These are phyloP conservation scores for Brenthis ino DNA, from an alignment of 2,888 invertebrate species.

Conservation along the genomic window DNA sequence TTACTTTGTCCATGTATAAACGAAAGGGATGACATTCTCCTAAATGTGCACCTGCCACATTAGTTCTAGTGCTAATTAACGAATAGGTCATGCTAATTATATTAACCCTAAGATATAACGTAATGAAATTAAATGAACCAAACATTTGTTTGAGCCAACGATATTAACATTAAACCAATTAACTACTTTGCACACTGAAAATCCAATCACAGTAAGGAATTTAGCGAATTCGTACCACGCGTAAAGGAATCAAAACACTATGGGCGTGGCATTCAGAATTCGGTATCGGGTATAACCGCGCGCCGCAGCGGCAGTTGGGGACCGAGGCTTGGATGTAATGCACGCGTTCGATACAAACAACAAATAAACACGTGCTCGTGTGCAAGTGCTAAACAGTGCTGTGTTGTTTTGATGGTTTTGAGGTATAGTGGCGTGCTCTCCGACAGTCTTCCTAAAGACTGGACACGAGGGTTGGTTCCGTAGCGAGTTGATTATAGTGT, in stretches of 20 bases:
- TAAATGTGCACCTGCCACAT: background rate
- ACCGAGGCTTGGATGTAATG: slow-evolving; percentile 45
- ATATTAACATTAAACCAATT: slow-evolving; percentile 31
- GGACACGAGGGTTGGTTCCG: slow-evolving; percentile 31
- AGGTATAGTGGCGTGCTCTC: slow-evolving; percentile 30
- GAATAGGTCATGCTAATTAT: background rate
- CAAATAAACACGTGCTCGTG: slow-evolving; percentile 41
- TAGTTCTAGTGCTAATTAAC: background rate
- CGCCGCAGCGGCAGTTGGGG: slow-evolving; percentile 48
- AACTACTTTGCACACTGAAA: slow-evolving; percentile 27
- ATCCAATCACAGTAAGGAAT: slow-evolving; percentile 34
- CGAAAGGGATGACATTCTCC: background rate
- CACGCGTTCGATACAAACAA: slow-evolving; percentile 48
- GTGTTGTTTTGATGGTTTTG: slow-evolving; percentile 9
- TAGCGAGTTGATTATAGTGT: slow-evolving; percentile 27
- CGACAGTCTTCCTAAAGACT: slow-evolving; percentile 38
- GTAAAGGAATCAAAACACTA: slow-evolving; percentile 56
- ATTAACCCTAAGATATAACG: no score
- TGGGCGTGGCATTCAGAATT: slow-evolving; percentile 60
- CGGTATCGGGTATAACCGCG: slow-evolving; percentile 35
- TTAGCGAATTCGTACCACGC: slow-evolving; percentile 32
- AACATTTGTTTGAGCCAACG: slow-evolving; percentile 13
- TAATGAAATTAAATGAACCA: background rate
- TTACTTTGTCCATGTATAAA: slow-evolving; percentile 24
- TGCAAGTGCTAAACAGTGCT: slow-evolving; percentile 16